Conservation (phyloP, 2,797 vertebrate genomes). For the Xiphophorus birchmanni region DNA sequence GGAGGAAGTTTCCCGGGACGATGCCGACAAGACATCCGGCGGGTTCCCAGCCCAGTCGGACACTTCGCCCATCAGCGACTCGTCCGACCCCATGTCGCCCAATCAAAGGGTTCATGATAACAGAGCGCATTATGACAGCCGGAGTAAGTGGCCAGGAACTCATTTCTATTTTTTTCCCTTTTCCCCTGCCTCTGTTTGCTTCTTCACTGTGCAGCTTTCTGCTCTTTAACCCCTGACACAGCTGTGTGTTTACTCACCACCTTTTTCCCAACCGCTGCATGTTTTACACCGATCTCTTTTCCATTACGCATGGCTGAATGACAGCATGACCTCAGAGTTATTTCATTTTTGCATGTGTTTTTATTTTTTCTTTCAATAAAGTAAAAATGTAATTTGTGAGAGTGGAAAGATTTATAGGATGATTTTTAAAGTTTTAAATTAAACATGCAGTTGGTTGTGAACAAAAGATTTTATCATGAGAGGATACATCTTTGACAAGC, state of each 20-base stretch:
- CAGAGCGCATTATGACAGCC: constrained; percentile 82
- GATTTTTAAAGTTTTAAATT: background rate
- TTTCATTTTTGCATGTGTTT: background rate
- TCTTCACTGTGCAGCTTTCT: constrained; percentile 10
- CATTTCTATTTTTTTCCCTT: constrained; percentile 5
- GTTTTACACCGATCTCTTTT: background rate
- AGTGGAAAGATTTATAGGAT: background rate
- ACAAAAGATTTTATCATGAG: background rate
- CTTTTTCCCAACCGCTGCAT: background rate
- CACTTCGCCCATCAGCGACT: constrained; percentile 73
- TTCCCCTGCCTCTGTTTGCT: constrained; percentile 9
- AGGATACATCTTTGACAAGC: background rate
- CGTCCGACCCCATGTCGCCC: constrained; percentile 59
- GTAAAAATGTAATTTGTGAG: background rate
- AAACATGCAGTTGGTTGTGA: background rate
- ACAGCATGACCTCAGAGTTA: constrained; percentile 14
- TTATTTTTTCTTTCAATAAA: background rate
- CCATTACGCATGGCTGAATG: background rate
- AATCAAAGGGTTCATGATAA: constrained; percentile 74
- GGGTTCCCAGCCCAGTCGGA: constrained; percentile 61
- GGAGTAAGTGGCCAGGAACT: constrained; percentile 82
- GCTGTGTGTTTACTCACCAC: constrained; percentile 24
- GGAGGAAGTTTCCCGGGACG: constrained; percentile 84
- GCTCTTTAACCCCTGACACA: constrained; percentile 21
- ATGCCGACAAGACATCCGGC: constrained; percentile 70